A percentile compares a stretch with the other conserved stretches of the same genome.
phyloP scores from a whole-genome alignment of 37 sponge, comb jelly and placozoan genomes.

The Chondrilla cf. caribensis region DNA sequence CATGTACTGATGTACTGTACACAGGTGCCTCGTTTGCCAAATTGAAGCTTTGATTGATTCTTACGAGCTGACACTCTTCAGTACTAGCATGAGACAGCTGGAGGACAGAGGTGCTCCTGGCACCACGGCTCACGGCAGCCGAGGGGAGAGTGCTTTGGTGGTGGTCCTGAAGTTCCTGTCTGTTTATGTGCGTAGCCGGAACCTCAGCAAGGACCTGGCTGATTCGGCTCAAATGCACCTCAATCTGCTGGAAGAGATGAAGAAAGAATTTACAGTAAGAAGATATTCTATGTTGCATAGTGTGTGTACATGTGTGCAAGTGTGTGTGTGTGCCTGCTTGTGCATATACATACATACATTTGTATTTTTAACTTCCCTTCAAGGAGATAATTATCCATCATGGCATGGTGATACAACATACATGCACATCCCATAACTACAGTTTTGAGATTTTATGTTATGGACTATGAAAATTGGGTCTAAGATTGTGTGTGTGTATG shows the following conservation, averaged over 20 bases:
- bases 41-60: not conserved
- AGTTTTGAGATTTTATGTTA: no score
- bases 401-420: no score
- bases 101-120: not conserved
- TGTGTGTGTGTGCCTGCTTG: not conserved
- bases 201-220: not conserved
- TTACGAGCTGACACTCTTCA: conserved; percentile 2
- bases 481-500: no score
- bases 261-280: conserved; percentile 24
- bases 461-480: no score
- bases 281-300: no score
- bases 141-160: conserved; percentile 6
- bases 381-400: not conserved
- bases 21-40: conserved; percentile 5
- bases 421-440: no score
- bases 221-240: not conserved
- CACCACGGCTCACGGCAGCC: not conserved
- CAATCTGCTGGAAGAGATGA: not conserved
- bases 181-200: not conserved
- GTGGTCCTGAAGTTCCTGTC: not conserved
- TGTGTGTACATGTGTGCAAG: no score
- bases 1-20: no score
- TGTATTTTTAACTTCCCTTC: not conserved
- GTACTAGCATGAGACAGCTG: not conserved
- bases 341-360: not conserved